A percentile compares a stretch with the other conserved stretches of the same genome.
phyloP scores from a whole-genome alignment of 2,113 vertebrate genomes.

The Arothron firmamentum region DNA sequence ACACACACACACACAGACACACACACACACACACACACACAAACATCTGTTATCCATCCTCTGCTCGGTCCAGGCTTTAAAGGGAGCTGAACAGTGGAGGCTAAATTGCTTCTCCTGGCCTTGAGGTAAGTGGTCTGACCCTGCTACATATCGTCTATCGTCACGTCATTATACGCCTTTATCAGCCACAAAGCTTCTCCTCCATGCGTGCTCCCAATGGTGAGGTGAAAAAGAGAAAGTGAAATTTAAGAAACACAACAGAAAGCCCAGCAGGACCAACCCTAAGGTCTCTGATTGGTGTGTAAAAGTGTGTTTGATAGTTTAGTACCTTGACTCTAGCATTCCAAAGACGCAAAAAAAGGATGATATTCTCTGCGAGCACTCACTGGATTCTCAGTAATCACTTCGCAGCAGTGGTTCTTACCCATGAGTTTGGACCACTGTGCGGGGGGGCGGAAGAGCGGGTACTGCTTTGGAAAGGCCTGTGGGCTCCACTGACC shows the following conservation, averaged over 20 bases:
- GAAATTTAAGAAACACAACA: slow-evolving; percentile 35
- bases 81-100: not conserved
- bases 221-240: slow-evolving; percentile 49
- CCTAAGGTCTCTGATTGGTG: not conserved
- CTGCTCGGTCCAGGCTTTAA: not conserved
- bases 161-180: slow-evolving; percentile 33
- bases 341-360: not conserved
- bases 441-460: slow-evolving; percentile 79
- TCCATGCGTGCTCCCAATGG: slow-evolving; percentile 32
- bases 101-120: slow-evolving; percentile 27
- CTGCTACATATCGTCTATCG: slow-evolving; percentile 46
- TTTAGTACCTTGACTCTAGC: too few relatives aligned
- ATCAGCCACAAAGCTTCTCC: slow-evolving; percentile 35
- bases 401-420: not conserved
- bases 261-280: slow-evolving; percentile 2
- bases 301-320: too few relatives aligned
- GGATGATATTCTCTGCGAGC: not conserved
- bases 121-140: slow-evolving; percentile 49
- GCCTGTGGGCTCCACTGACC: slow-evolving; percentile 77
- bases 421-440: slow-evolving; percentile 82
- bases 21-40: slow-evolving; percentile 20
- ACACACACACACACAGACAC: slow-evolving; percentile 14
- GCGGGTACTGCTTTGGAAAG: slow-evolving; percentile 80
- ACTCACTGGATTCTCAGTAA: not conserved
- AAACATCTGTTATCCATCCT: slow-evolving; percentile 55